phyloP scores from a whole-genome alignment of 1,140 invertebrate species.

The Lepidotrigona ventralis region DNA sequence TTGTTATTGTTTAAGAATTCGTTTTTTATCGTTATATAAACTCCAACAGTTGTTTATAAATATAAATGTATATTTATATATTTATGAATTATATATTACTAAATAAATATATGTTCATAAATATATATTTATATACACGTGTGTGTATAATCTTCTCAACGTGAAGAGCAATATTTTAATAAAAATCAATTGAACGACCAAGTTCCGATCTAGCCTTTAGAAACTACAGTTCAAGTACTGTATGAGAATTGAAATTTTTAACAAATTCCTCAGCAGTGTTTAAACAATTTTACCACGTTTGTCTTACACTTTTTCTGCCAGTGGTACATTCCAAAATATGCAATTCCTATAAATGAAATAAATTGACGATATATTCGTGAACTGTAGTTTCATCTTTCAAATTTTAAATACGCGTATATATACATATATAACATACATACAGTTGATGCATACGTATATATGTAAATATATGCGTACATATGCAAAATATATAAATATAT shows the following conservation, averaged over 20 bases:
- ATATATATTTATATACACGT: slow-evolving; percentile 1
- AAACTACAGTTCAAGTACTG: slow-evolving; percentile 52
- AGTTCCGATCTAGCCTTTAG: slow-evolving; percentile 39
- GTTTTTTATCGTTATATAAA: slow-evolving; percentile 72
- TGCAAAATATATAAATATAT: slow-evolving; percentile 49
- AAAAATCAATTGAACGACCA: slow-evolving; percentile 30
- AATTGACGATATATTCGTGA: slow-evolving; percentile 7
- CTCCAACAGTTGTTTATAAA: slow-evolving; percentile 68
- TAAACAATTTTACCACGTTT: neutral
- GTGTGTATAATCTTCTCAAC: slow-evolving; percentile 50
- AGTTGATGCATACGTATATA: neutral
- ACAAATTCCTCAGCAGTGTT: neutral
- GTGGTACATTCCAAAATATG: slow-evolving; percentile 55
- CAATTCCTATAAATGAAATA: neutral
- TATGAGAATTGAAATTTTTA: neutral
- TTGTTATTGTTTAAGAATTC: slow-evolving; percentile 77
- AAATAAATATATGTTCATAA: slow-evolving; percentile 38
- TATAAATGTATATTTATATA: slow-evolving; percentile 11
- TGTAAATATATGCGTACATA: slow-evolving; percentile 40
- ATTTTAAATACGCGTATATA: slow-evolving; percentile 49
- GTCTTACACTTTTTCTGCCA: neutral
- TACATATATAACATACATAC: slow-evolving; percentile 12
- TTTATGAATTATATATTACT: neutral
- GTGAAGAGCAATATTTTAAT: slow-evolving; percentile 26
- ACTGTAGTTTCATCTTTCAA: slow-evolving; percentile 52